A percentile compares a stretch with the other conserved stretches of the same genome.
phyloP scores from a whole-genome alignment of 1,140 invertebrate genomes.

The Lasaia peninsularis region DNA sequence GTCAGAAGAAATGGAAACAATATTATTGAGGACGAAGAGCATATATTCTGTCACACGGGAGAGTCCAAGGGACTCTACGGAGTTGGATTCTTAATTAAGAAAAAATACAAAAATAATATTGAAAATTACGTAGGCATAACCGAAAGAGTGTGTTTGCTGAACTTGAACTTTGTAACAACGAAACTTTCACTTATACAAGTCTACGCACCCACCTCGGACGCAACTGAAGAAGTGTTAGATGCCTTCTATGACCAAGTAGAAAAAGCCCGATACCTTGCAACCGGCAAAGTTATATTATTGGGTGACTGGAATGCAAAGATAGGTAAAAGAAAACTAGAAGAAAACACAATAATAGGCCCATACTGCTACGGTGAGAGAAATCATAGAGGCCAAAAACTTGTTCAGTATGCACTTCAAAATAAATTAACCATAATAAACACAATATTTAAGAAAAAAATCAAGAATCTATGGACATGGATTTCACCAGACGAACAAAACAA shows the following conservation, averaged over 20 bases:
- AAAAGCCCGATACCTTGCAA: constrained; percentile 15
- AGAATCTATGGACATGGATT: constrained; percentile 33
- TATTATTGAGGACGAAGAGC: constrained; percentile 21
- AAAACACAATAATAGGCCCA: too few species aligned
- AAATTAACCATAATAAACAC: constrained; percentile 32
- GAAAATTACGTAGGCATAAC: constrained; percentile 24
- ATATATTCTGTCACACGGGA: constrained; percentile 27
- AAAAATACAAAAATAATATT: constrained; percentile 23
- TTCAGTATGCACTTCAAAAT: constrained; percentile 26
- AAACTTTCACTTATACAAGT: constrained; percentile 27
- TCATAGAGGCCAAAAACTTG: constrained; percentile 28
- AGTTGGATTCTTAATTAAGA: constrained; percentile 28
- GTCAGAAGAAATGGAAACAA: constrained; percentile 22
- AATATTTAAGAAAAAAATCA: constrained; percentile 32
- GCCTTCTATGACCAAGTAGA: constrained; percentile 27
- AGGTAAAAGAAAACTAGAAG: too few species aligned
- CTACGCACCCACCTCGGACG: constrained; percentile 23
- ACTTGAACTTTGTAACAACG: constrained; percentile 20
- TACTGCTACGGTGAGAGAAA: constrained; percentile 7
- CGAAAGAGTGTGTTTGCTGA: constrained; percentile 25
- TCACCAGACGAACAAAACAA: constrained; percentile 23
- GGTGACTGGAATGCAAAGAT: background rate
- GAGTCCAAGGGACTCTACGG: constrained; percentile 18
- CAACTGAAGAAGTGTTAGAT: constrained; percentile 24
- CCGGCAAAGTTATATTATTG: constrained; percentile 11